Conservation (phyloP, 2,888 invertebrate species). For the Lasioglossum pauxillum region DNA sequence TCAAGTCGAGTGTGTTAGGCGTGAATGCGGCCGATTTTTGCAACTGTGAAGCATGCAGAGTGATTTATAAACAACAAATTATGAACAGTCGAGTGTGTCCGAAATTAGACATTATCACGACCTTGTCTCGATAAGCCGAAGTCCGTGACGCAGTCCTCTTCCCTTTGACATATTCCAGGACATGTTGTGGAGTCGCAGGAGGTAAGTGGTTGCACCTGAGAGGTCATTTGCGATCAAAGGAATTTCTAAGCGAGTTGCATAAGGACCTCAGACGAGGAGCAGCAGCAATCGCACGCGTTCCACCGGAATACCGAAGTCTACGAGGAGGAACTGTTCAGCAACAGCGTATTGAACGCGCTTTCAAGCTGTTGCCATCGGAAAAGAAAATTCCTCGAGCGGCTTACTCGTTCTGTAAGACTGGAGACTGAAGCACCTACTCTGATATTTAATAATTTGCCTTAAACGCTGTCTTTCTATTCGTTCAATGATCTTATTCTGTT, state of each 20-base stretch:
- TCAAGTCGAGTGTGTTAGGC: neutral
- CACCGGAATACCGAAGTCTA: slow-evolving; percentile 10
- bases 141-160: slow-evolving; percentile 28
- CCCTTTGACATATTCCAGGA: slow-evolving; percentile 21
- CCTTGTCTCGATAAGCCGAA: slow-evolving; percentile 12
- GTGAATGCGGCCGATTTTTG: neutral
- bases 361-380: neutral
- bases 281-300: slow-evolving; percentile 9
- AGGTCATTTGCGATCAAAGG: slow-evolving; percentile 44
- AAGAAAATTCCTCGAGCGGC: neutral
- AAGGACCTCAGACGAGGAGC: slow-evolving; percentile 17
- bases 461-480: neutral
- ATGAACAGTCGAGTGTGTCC: neutral
- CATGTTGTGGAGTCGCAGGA: neutral
- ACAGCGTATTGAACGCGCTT: neutral
- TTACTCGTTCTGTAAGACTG: neutral
- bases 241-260: slow-evolving; percentile 33
- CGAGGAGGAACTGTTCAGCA: neutral
- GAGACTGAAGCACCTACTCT: neutral
- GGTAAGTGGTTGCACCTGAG: slow-evolving; percentile 33
- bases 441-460: neutral
- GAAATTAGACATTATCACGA: slow-evolving; percentile 8
- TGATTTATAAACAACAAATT: neutral
- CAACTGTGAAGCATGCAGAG: neutral
- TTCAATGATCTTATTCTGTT: neutral